phyloP scores from a whole-genome alignment of 2,113 vertebrate genomes.

The Vombatus ursinus region DNA sequence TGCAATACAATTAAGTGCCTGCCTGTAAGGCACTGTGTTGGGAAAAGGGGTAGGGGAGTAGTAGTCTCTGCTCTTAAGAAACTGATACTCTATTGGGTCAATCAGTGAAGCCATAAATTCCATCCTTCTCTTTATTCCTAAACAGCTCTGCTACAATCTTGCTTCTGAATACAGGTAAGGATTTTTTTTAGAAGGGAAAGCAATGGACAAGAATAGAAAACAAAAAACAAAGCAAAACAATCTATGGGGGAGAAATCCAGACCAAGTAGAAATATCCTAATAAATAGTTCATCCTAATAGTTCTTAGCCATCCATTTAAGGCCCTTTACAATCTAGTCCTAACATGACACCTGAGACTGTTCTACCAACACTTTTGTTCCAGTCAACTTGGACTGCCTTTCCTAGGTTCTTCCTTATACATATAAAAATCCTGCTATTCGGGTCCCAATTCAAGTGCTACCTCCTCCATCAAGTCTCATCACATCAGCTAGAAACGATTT shows the following conservation, averaged over 20 bases:
- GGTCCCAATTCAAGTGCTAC: neutral
- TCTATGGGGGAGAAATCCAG: neutral
- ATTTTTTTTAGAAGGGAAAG: neutral
- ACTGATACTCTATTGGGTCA: neutral
- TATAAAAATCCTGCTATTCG: neutral
- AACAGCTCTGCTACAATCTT: constrained; percentile 7
- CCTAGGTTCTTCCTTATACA: neutral
- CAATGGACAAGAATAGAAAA: neutral
- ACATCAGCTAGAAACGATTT: neutral
- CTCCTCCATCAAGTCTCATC: neutral
- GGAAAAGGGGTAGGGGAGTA: too few relatives aligned
- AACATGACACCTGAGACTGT: neutral
- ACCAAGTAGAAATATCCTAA: neutral
- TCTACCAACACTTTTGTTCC: neutral
- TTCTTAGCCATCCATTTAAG: neutral
- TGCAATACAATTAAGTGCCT: neutral
- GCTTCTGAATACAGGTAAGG: neutral
- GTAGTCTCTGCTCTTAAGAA: neutral
- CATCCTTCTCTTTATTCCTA: neutral
- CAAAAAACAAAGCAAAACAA: neutral
- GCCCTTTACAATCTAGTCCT: neutral
- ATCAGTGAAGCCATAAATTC: neutral
- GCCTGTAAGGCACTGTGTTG: neutral
- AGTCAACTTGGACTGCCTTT: neutral
- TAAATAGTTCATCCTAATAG: too few relatives aligned